Evolutionary conservation across 2,797 vertebrate genomes (phyloP).

Genomic region (Babyrousa celebensis): DNA sequence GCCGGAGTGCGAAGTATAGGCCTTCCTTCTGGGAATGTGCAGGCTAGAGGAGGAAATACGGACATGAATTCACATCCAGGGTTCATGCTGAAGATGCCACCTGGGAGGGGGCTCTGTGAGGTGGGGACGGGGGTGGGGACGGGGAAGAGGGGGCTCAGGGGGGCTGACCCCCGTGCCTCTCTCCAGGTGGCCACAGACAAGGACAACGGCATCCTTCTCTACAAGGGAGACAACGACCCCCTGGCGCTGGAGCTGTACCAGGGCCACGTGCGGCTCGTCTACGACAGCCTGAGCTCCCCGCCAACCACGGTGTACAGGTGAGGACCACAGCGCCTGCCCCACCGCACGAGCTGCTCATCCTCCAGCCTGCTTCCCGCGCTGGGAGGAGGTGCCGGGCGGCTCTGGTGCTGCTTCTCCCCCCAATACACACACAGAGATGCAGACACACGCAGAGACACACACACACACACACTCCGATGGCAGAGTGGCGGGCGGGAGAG

Average conservation of each 20-base stretch:
- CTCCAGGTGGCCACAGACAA: conserved; percentile 97
- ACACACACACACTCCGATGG: neutral
- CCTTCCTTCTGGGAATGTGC: neutral
- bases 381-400: fast-evolving
- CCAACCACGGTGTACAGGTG: conserved; percentile 96
- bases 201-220: conserved; percentile 97
- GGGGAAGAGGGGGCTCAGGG: no score
- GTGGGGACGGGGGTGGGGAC: fast-evolving
- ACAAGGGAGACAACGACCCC: conserved; percentile 97
- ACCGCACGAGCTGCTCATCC: fast-evolving
- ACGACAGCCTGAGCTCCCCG: conserved; percentile 96
- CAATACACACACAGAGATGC: neutral
- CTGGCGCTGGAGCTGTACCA: conserved; percentile 98
- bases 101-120: neutral
- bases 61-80: neutral
- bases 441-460: neutral
- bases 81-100: neutral
- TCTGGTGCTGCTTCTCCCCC: conserved; percentile 53
- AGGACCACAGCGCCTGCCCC: neutral
- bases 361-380: neutral
- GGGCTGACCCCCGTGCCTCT: neutral
- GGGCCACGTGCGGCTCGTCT: conserved; percentile 97
- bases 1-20: neutral
- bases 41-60: neutral
- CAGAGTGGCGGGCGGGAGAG: neutral